Conservation (phyloP, 2,888 invertebrate species). For the Polyploca ridens region DNA sequence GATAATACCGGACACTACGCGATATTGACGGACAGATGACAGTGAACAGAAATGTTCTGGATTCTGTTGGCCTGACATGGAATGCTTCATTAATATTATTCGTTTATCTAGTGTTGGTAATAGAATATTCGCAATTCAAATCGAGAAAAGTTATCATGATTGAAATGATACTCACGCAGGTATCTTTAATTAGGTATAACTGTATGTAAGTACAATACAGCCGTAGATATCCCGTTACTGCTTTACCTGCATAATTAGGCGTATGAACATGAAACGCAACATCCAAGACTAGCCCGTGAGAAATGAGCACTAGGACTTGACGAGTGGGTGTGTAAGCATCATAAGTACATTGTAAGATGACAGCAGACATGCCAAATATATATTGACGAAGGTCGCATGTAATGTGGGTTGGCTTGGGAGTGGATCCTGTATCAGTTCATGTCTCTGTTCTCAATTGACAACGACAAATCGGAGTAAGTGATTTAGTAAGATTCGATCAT, state of each 20-base stretch:
- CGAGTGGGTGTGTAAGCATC: slow-evolving; percentile 4
- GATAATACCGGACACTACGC: slow-evolving; percentile 32
- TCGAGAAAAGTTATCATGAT: background rate
- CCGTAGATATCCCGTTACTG: background rate
- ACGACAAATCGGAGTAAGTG: background rate
- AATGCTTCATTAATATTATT: slow-evolving; percentile 8
- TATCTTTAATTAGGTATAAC: background rate
- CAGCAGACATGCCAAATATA: slow-evolving; percentile 18
- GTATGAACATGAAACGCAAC: background rate
- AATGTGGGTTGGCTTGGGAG: slow-evolving; percentile 14
- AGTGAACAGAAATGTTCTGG: slow-evolving; percentile 12
- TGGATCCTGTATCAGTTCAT: background rate
- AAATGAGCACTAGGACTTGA: background rate
- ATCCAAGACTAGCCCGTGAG: background rate
- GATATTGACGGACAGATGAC: slow-evolving; percentile 20
- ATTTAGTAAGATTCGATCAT: background rate
- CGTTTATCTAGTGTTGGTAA: background rate
- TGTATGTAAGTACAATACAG: background rate
- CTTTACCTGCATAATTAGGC: background rate
- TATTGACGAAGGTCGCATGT: slow-evolving; percentile 18
- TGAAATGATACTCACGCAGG: background rate
- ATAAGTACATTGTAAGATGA: slow-evolving; percentile 7
- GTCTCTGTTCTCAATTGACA: slow-evolving; percentile 2
- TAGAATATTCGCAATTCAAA: background rate
- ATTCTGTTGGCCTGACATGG: slow-evolving; percentile 1